Evolutionary conservation across 2,888 invertebrate genomes (phyloP).

Genomic region (Timema podura): DNA sequence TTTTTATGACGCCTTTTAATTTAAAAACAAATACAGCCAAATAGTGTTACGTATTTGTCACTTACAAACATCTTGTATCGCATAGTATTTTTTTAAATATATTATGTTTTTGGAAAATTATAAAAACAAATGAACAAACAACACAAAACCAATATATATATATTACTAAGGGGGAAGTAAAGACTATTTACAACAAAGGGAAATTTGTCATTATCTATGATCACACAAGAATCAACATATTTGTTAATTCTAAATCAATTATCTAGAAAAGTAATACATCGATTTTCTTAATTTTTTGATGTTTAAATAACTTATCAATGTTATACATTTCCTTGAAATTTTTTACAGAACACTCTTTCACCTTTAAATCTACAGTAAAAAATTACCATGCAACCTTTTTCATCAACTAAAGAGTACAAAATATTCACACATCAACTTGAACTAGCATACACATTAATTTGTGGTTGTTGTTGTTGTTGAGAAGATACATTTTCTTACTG

Average conservation of each 20-base stretch:
- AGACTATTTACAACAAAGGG: constrained; percentile 14
- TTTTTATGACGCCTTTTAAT: constrained; percentile 11
- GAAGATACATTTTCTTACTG: neutral
- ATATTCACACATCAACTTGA: constrained; percentile 10
- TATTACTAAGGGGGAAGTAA: neutral
- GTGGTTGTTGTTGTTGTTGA: neutral
- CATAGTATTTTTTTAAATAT: constrained; percentile 5
- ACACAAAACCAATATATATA: constrained; percentile 12
- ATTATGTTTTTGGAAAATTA: constrained; percentile 14
- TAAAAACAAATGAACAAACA: constrained; percentile 2
- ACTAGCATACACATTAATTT: constrained; percentile 13
- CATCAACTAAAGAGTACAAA: constrained; percentile 18
- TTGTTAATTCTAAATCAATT: no score
- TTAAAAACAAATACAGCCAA: constrained; percentile 14
- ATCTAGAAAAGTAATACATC: neutral
- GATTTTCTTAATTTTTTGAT: constrained; percentile 10
- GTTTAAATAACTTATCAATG: no score
- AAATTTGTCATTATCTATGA: constrained; percentile 12
- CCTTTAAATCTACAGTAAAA: constrained; percentile 17
- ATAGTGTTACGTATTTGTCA: constrained; percentile 22
- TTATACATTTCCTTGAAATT: no score
- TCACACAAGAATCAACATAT: neutral
- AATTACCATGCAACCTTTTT: constrained; percentile 18
- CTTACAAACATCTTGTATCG: constrained; percentile 20
- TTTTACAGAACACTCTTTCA: no score